Base-by-base conservation (phyloP, 2,797 vertebrate genomes). In the Lepus townsendii region DNA sequence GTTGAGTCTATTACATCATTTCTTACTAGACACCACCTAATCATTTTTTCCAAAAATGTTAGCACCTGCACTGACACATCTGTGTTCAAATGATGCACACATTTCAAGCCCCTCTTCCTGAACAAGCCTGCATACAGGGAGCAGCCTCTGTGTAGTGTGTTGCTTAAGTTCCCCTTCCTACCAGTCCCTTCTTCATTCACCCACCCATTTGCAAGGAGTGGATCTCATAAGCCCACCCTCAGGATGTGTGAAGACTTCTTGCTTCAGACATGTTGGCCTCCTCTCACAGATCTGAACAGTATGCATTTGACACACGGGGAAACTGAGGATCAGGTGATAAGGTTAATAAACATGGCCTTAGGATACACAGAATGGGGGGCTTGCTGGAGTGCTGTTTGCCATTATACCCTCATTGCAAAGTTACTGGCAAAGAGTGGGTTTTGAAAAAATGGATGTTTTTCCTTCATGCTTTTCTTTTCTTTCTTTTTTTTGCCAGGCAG, bases 1-100 rank as follows among this genome's bases (percentile, higher is more conserved):
- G 66, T 54, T 92, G 87, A 92, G 85, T 90, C 85, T 96, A 75
- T 95, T 86, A 66, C 47, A 6, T 96, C 96, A 94, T 92, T 96
- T 96, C 83, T 92, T 84, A 72, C 93, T 80, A 97, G 97, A 97
- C 97, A 96, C 83, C 76, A 71, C 75, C 88, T 97, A 97, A 96
- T 96, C 92, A 95, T 63, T 76, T 94, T 95, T 65, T 22, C 13
- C 75, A 95, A 93, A 96, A 95, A 52, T 68, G 93, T 85, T 94
- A 76, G 71, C 83, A 75, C 50, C 62, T 82, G 57, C 30, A 32
- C 24, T 24, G 84, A 62, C 63, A 72, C 16, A 54, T 35, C 20
- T 54, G 26, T 17, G 17, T 62, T 91, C 71, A 92, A 66, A 69
- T 5, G 10, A 50, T 32, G 14, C 35, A 76, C 13, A 42, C 13